Conservation (phyloP, 2,113 vertebrate species). For the Todiramphus saurophagus region DNA sequence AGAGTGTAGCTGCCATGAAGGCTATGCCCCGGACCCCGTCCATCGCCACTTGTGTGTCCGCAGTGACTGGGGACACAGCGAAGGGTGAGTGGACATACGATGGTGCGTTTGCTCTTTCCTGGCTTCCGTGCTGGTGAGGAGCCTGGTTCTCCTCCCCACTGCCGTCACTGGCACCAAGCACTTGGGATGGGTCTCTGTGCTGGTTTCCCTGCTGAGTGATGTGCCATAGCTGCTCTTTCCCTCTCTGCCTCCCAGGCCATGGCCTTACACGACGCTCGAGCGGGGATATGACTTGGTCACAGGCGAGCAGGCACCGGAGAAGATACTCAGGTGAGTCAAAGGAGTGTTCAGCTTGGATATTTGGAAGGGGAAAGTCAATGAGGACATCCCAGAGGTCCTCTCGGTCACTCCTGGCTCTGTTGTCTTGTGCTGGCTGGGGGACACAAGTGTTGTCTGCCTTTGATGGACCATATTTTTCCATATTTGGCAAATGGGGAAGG, state of each 20-base stretch:
- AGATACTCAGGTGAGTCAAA: slow-evolving; percentile 91
- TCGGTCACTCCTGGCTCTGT: background rate
- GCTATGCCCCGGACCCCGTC: slow-evolving; percentile 88
- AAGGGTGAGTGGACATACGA: slow-evolving; percentile 83
- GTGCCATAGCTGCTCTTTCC: background rate
- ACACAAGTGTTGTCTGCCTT: accelerated
- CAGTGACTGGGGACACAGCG: slow-evolving; percentile 95
- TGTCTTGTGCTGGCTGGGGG: background rate
- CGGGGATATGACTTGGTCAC: slow-evolving; percentile 96
- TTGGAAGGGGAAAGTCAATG: accelerated
- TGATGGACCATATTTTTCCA: background rate
- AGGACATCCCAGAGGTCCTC: background rate
- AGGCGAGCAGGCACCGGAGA: slow-evolving; percentile 94
- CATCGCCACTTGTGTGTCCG: slow-evolving; percentile 93
- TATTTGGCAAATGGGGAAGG: background rate
- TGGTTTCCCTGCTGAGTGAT: accelerated
- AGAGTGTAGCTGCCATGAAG: slow-evolving; percentile 96
- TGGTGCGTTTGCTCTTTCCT: accelerated
- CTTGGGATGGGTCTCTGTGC: accelerated
- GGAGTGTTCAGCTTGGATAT: background rate
- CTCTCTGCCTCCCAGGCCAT: slow-evolving; percentile 79
- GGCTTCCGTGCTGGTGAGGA: accelerated
- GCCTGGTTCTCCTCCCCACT: background rate
- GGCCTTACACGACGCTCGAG: slow-evolving; percentile 96
- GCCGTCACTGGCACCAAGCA: background rate